phyloP scores from a whole-genome alignment of 2,888 invertebrate species.

The Archaeoteleia sp. region DNA sequence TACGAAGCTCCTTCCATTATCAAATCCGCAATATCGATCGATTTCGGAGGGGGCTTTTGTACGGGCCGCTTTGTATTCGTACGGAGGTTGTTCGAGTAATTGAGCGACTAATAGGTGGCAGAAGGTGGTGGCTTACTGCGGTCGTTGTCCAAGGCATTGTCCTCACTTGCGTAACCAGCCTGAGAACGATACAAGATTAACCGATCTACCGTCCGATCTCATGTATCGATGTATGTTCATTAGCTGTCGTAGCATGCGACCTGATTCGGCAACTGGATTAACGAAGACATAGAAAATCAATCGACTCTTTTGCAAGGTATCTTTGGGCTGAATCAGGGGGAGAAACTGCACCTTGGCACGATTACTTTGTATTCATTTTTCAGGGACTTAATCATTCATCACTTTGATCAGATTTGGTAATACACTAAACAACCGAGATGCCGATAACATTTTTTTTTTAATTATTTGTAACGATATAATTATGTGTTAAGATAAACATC shows the following conservation, averaged over 20 bases:
- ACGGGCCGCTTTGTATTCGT: conserved; percentile 28
- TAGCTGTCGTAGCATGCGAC: conserved; percentile 9
- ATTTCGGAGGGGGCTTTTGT: conserved; percentile 26
- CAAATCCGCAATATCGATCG: conserved; percentile 32
- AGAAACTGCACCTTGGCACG: background rate
- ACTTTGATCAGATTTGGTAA: no score
- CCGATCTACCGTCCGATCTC: conserved; percentile 16
- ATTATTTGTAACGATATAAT: no score
- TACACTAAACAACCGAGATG: no score
- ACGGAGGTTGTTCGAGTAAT: conserved; percentile 19
- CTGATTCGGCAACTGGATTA: conserved; percentile 26
- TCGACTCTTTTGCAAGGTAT: conserved; percentile 7
- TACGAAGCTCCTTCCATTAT: conserved; percentile 24
- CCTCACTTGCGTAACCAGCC: conserved; percentile 28
- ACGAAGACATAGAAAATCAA: conserved; percentile 25
- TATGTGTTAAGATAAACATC: no score
- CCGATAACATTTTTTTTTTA: no score
- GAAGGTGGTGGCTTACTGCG: conserved; percentile 45
- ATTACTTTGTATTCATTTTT: no score
- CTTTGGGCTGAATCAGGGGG: conserved; percentile 1
- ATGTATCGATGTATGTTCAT: conserved; percentile 1
- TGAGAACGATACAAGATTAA: conserved; percentile 36
- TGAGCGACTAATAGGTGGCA: conserved; percentile 36
- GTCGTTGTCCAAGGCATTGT: conserved; percentile 28
- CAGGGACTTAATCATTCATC: no score